Percentiles rank a stretch among this genome's conserved stretches.
Evolutionary conservation across 2,797 vertebrate species (phyloP).

Genomic region (Brachyrhaphis roseni): DNA sequence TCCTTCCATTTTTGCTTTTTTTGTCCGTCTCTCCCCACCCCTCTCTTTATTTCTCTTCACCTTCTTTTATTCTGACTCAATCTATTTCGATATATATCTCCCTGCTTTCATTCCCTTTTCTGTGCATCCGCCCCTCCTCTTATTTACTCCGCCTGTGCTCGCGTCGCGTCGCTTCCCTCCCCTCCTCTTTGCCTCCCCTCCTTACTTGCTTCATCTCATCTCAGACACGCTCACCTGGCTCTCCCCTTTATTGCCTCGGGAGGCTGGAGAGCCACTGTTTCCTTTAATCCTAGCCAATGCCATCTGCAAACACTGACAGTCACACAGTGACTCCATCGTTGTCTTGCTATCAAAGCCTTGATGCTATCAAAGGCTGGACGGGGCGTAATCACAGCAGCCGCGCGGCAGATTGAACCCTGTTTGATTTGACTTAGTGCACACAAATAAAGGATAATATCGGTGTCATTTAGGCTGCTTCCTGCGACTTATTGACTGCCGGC

Average conservation of each 20-base stretch:
- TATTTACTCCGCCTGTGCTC: conserved; percentile 69
- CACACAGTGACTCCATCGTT: conserved; percentile 66
- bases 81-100: conserved; percentile 69
- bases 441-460: conserved; percentile 79
- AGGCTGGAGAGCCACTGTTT: conserved; percentile 78
- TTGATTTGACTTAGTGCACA: conserved; percentile 79
- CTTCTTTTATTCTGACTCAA: conserved; percentile 67
- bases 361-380: conserved; percentile 75
- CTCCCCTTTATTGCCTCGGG: conserved; percentile 84
- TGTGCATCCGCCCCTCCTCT: conserved; percentile 59
- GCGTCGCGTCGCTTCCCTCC: conserved; percentile 41
- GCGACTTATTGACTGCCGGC: conserved; percentile 71
- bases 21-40: conserved; percentile 58
- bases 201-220: conserved; percentile 77
- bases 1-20: conserved; percentile 15
- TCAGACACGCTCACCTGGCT: conserved; percentile 90
- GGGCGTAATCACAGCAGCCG: conserved; percentile 72
- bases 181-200: conserved; percentile 23
- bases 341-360: conserved; percentile 76
- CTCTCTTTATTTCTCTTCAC: conserved; percentile 57
- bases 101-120: conserved; percentile 63
- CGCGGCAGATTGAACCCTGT: conserved; percentile 69
- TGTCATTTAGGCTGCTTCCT: conserved; percentile 78
- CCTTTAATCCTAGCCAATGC: conserved; percentile 80
- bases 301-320: conserved; percentile 72